Evolutionary conservation across 2,113 vertebrate genomes (phyloP), one percentile per base, ranked within the genome.

Genomic region (Poeciliopsis occidentalis): DNA sequence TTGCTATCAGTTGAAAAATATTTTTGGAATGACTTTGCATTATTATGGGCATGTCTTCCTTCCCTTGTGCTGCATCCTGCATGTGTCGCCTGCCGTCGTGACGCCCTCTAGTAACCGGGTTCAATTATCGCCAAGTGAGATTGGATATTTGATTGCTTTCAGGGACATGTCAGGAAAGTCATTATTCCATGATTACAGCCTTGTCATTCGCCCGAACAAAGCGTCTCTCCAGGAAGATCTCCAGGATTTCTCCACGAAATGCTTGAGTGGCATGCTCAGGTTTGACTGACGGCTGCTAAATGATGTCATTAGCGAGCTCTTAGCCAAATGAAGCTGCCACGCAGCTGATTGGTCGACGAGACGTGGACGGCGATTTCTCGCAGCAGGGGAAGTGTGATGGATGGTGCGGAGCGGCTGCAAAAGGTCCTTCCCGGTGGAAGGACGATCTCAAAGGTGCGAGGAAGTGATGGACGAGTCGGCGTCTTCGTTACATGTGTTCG

Each of bases 231-330:
- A 39, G 64, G 63, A 73, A 77, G 51, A 67, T 74, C 72, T 74
- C 73, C 81, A 62, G 63, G 74, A 81, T 75, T 80, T 81, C 73
- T 78, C 65, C 3, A 63, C 30, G 8, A 63, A 6, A 19, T 34
- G 68, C 71, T 31, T 68, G 76, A 81, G 75, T 84, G 72, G 75
- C 22, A 7, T 83, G 30, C 70, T 67, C 72, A 71, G 65, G 2
- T 71, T 70, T 91, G 90, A 91, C 66, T 78, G 90, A 79, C 88
- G 83, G 86, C 78, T 83, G 79, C 68, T 89, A 86, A 87, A 90
- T 79, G 51, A 91, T 92, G 81, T 86, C 72, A 84, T 82, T 87
- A 80, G 74, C 78, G 71, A 77, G 44, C 69, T 84, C 75, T 79
- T 84, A 78, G 84, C 80, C 72, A 82, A 90, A 85, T 75, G 73